Conservation (phyloP, 2,797 vertebrate genomes). For the Crocidura indochinensis region DNA sequence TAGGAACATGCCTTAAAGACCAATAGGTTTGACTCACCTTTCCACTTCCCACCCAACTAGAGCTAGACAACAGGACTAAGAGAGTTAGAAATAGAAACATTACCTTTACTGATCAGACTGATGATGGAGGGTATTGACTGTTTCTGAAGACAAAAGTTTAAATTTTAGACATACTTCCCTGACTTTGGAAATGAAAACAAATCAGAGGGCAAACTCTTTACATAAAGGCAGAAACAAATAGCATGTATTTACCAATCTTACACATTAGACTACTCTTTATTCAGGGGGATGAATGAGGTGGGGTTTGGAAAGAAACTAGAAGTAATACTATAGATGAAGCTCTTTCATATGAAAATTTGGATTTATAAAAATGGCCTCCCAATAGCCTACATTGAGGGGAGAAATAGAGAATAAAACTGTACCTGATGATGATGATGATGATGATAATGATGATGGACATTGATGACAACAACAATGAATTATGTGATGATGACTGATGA, state of each 20-base stretch:
- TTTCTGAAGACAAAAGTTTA: constrained; percentile 20
- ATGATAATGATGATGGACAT: not conserved
- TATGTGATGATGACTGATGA: too few relatives aligned
- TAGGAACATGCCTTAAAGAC: too few relatives aligned
- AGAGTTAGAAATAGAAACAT: too few relatives aligned
- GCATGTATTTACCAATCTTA: not conserved
- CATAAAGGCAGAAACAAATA: not conserved
- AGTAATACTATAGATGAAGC: not conserved
- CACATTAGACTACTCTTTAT: not conserved
- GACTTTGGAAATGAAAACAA: not conserved
- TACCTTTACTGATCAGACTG: too few relatives aligned
- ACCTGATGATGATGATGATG: too few relatives aligned
- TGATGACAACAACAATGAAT: too few relatives aligned
- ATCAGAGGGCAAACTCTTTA: not conserved
- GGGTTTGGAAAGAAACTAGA: not conserved
- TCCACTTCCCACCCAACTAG: too few relatives aligned
- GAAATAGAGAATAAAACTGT: not conserved
- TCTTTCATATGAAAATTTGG: not conserved
- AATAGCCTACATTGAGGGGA: not conserved
- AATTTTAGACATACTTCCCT: not conserved
- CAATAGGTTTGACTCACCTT: too few relatives aligned
- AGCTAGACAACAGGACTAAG: too few relatives aligned
- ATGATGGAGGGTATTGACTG: not conserved
- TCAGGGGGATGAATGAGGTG: not conserved
- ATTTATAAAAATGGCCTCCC: not conserved